These are phyloP conservation scores for Hoplostethus atlanticus DNA, from an alignment of 2,797 vertebrate species.

Conservation along the genomic window DNA sequence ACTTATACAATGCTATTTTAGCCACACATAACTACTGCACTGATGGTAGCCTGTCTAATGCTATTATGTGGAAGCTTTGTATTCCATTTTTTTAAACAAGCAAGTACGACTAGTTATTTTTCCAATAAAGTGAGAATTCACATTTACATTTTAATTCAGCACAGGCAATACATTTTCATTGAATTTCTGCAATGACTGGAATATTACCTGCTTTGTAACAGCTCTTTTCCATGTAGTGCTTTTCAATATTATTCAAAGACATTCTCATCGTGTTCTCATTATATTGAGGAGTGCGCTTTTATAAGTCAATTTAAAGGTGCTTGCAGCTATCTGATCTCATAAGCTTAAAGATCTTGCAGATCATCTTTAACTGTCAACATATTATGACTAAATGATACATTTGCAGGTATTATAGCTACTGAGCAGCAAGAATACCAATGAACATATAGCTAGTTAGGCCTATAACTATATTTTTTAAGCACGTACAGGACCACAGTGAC, in stretches of 20 bases:
- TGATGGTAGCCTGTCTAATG: conserved; percentile 15
- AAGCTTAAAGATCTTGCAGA: conserved; percentile 11
- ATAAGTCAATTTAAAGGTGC: neutral
- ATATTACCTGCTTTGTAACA: conserved; percentile 22
- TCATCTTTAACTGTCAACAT: conserved; percentile 9
- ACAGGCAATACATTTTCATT: conserved; percentile 28
- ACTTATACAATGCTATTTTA: conserved; percentile 5
- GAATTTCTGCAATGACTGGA: conserved; percentile 16
- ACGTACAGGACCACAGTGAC: conserved; percentile 37
- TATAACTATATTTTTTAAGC: conserved; percentile 29
- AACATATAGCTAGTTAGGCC: conserved; percentile 32
- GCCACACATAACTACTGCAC: conserved; percentile 12
- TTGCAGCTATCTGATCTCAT: conserved; percentile 11
- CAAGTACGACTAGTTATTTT: neutral
- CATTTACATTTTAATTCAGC: conserved; percentile 48
- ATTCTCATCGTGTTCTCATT: conserved; percentile 34
- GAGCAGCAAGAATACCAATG: conserved; percentile 23
- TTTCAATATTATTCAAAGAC: conserved; percentile 31
- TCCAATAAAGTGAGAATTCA: conserved; percentile 12
- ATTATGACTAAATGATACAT: conserved; percentile 9
- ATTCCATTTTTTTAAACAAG: conserved; percentile 5
- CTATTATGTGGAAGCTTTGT: conserved; percentile 13
- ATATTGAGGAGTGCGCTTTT: conserved; percentile 20
- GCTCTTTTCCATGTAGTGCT: conserved; percentile 8
- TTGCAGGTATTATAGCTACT: conserved; percentile 16